Evolutionary conservation across 1,140 invertebrate species (phyloP).

Genomic region (Agraylea sexmaculata): DNA sequence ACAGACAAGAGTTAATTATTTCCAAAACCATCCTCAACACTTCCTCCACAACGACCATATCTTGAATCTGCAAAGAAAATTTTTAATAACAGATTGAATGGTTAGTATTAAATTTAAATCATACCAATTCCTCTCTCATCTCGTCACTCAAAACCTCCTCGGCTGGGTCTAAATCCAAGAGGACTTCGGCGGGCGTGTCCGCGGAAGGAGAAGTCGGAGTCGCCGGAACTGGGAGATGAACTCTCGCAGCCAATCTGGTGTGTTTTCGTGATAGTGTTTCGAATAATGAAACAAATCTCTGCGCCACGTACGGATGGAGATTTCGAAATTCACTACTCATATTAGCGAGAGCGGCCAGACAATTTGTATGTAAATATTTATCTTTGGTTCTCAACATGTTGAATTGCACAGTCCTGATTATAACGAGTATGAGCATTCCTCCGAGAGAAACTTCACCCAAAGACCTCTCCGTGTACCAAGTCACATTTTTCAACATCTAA

Average conservation of each 20-base stretch:
- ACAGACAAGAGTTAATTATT: slow-evolving; percentile 89
- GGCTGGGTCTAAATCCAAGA: slow-evolving; percentile 11
- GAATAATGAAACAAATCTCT: slow-evolving; percentile 80
- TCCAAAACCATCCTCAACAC: slow-evolving; percentile 92
- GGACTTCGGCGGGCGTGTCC: slow-evolving; percentile 3
- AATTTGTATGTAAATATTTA: slow-evolving; percentile 94
- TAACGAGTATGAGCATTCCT: slow-evolving; percentile 88
- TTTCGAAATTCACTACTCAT: slow-evolving; percentile 82
- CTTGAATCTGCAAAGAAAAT: slow-evolving; percentile 52
- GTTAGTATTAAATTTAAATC: background rate
- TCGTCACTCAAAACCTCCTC: slow-evolving; percentile 18
- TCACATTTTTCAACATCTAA: slow-evolving; percentile 73
- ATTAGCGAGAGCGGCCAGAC: slow-evolving; percentile 93
- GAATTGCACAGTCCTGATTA: slow-evolving; percentile 92
- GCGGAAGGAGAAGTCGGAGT: slow-evolving; percentile 5
- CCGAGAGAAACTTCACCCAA: slow-evolving; percentile 89
- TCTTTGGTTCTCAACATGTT: slow-evolving; percentile 96
- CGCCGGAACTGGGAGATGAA: slow-evolving; percentile 10
- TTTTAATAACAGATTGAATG: background rate
- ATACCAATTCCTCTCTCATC: slow-evolving; percentile 19
- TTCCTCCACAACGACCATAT: slow-evolving; percentile 92
- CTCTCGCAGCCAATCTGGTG: slow-evolving; percentile 15
- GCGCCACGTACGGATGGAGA: slow-evolving; percentile 92
- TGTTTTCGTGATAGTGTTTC: slow-evolving; percentile 57
- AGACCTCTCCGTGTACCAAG: slow-evolving; percentile 85